phyloP scores from a whole-genome alignment of 1,140 invertebrate species.

The Drosophila littoralis region DNA sequence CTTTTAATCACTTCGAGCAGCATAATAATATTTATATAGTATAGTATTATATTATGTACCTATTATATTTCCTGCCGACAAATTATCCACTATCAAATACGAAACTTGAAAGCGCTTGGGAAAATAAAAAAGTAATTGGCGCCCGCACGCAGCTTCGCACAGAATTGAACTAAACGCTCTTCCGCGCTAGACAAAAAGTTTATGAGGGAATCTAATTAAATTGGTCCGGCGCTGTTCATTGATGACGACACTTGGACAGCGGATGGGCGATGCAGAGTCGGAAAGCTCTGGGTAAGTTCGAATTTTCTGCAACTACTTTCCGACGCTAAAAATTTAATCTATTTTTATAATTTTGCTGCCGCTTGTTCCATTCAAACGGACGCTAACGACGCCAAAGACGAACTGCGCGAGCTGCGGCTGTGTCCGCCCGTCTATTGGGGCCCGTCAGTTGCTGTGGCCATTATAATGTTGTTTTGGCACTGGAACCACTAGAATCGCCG shows the following conservation, averaged over 20 bases:
- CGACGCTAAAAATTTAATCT: constrained; percentile 64
- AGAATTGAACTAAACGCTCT: constrained; percentile 65
- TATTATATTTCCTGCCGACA: constrained; percentile 15
- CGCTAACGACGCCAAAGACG: constrained; percentile 32
- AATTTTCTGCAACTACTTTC: constrained; percentile 73
- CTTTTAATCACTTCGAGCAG: neutral
- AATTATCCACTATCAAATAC: constrained; percentile 16
- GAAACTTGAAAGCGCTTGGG: constrained; percentile 13
- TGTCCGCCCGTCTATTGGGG: constrained; percentile 3
- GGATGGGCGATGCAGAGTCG: constrained; percentile 26
- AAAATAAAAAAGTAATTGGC: constrained; percentile 35
- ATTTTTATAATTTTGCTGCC: constrained; percentile 69
- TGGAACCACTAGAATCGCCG: constrained; percentile 40
- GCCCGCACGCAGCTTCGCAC: constrained; percentile 70
- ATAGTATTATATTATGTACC: constrained; percentile 4
- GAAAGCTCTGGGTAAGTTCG: constrained; percentile 50
- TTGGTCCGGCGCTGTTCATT: constrained; percentile 55
- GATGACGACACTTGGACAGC: constrained; percentile 69
- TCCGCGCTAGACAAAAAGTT: constrained; percentile 33
- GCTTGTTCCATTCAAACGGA: constrained; percentile 36
- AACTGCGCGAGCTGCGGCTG: constrained; percentile 38
- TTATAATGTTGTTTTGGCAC: constrained; percentile 28
- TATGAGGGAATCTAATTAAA: constrained; percentile 64
- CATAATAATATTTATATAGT: neutral
- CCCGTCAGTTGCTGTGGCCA: constrained; percentile 3